Evolutionary conservation across 2,888 invertebrate genomes (phyloP).

Genomic region (Agrotis clavis): DNA sequence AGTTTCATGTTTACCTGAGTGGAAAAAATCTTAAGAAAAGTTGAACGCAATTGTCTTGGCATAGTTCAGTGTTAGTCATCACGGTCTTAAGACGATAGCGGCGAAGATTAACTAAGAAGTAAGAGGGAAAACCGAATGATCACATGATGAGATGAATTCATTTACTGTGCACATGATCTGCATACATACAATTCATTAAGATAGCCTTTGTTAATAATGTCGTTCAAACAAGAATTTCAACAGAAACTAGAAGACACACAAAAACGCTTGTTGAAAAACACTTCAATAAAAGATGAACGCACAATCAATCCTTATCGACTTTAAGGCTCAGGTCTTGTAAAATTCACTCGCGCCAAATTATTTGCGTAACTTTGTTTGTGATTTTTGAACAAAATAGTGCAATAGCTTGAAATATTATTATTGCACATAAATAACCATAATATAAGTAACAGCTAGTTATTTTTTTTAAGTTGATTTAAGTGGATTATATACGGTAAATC

Average conservation of each 20-base stretch:
- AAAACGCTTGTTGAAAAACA: conserved; percentile 1
- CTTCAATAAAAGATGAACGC: conserved; percentile 7
- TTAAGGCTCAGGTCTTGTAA: too few species aligned
- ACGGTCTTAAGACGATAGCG: conserved; percentile 9
- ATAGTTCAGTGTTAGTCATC: conserved; percentile 35
- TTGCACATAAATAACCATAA: too few species aligned
- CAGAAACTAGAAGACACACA: not conserved
- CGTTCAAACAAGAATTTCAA: not conserved
- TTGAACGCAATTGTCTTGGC: conserved; percentile 26
- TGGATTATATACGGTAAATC: too few species aligned
- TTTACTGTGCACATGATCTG: conserved; percentile 18
- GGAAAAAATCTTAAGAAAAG: conserved; percentile 46
- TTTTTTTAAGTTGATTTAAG: too few species aligned
- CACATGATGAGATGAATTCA: conserved; percentile 21
- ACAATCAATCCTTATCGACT: conserved; percentile 24
- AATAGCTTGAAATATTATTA: too few species aligned
- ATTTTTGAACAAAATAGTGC: too few species aligned
- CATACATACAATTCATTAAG: not conserved
- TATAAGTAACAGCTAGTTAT: too few species aligned
- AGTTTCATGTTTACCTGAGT: conserved; percentile 45
- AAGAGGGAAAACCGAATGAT: conserved; percentile 38
- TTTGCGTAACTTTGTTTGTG: too few species aligned
- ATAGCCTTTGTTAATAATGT: not conserved
- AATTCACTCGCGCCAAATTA: too few species aligned
- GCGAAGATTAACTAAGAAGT: conserved; percentile 5